Percentiles rank a stretch among this genome's conserved stretches.
Evolutionary conservation across 1,140 invertebrate species (phyloP).

Genomic region (Doryteuthis pealeii): DNA sequence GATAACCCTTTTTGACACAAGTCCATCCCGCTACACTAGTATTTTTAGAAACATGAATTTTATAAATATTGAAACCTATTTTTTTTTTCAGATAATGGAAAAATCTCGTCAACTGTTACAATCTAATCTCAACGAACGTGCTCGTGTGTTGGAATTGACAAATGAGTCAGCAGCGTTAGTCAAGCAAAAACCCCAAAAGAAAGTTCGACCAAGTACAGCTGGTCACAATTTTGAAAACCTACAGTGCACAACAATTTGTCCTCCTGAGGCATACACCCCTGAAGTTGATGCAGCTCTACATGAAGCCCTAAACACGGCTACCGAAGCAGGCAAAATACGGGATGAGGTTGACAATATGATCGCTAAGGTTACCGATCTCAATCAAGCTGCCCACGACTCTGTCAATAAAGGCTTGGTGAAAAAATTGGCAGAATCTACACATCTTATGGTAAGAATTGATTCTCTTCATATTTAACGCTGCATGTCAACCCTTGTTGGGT

Average conservation of each 20-base stretch:
- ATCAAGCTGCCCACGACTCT: conserved; percentile 53
- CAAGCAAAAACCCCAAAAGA: conserved; percentile 32
- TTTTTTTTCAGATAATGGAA: conserved; percentile 46
- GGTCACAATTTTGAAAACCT: conserved; percentile 20
- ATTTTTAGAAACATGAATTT: too few species aligned
- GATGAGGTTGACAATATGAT: conserved; percentile 46
- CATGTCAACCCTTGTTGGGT: too few species aligned
- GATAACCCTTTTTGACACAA: too few species aligned
- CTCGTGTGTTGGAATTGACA: conserved; percentile 53
- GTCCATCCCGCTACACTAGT: too few species aligned
- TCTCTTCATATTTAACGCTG: too few species aligned
- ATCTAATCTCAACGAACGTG: conserved; percentile 52
- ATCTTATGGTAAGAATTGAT: conserved; percentile 52
- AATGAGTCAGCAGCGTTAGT: conserved; percentile 48
- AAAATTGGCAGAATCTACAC: conserved; percentile 56
- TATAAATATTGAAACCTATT: too few species aligned
- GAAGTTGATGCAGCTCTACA: conserved; percentile 50
- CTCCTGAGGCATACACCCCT: conserved; percentile 55
- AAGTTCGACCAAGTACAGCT: conserved; percentile 35
- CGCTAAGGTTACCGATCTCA: conserved; percentile 47
- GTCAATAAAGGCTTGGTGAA: conserved; percentile 56
- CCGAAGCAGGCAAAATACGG: conserved; percentile 45
- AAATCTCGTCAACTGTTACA: conserved; percentile 47
- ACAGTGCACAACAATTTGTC: conserved; percentile 38
- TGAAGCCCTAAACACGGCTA: conserved; percentile 48